Conservation (phyloP, 1,140 invertebrate species). For the Chymomyza costata region DNA sequence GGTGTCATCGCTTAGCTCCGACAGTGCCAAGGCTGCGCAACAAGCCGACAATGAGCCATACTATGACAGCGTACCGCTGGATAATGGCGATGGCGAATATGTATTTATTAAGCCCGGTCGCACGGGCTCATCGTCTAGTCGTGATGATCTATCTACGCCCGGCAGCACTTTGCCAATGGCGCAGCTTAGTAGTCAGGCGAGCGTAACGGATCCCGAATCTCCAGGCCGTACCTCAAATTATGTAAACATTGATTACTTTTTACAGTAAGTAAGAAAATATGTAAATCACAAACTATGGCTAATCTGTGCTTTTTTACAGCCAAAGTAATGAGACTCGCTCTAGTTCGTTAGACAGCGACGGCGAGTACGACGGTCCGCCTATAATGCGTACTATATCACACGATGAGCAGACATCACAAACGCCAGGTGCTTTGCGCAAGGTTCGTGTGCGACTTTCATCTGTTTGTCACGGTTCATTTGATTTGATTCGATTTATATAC, state of each 20-base stretch:
- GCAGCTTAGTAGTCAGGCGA: conserved; percentile 66
- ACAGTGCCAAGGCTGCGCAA: conserved; percentile 63
- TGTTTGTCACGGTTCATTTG: too few species aligned
- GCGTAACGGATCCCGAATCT: conserved; percentile 81
- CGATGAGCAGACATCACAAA: conserved; percentile 66
- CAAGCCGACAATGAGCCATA: conserved; percentile 82
- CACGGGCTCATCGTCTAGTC: conserved; percentile 78
- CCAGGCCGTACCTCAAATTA: conserved; percentile 87
- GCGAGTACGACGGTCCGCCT: conserved; percentile 69
- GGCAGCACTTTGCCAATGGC: conserved; percentile 78
- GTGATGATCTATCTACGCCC: conserved; percentile 79
- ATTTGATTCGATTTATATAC: too few species aligned
- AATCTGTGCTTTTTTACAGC: conserved; percentile 32
- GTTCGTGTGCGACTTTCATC: conserved; percentile 25
- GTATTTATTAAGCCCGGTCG: conserved; percentile 83
- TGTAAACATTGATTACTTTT: conserved; percentile 93
- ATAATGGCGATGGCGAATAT: conserved; percentile 86
- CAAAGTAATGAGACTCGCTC: conserved; percentile 75
- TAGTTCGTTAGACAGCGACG: conserved; percentile 76
- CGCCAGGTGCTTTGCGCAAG: conserved; percentile 68
- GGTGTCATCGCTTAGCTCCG: conserved; percentile 78
- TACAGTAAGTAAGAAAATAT: conserved; percentile 80
- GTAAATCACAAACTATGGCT: not conserved
- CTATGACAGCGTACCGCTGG: conserved; percentile 88
- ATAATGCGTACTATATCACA: conserved; percentile 68